phyloP scores from a whole-genome alignment of 2,888 invertebrate species.

The Thymelicus acteon region DNA sequence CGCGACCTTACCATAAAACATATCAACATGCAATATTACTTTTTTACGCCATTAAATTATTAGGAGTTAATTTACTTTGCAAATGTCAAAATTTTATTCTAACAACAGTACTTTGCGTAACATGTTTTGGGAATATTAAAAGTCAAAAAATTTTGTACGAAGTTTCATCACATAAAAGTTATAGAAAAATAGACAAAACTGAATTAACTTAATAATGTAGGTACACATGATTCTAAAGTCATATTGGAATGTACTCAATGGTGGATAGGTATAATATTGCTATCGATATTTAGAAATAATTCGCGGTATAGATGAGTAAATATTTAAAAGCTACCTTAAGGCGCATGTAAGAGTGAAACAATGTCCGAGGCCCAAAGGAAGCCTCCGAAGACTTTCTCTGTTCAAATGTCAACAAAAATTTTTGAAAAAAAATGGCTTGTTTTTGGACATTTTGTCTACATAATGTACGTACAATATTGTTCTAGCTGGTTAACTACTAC shows the following conservation, averaged over 20 bases:
- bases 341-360: too few species aligned
- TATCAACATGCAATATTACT: constrained; percentile 5
- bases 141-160: background rate
- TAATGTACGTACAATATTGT: too few species aligned
- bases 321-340: too few species aligned
- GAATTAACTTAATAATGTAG: background rate
- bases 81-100: constrained; percentile 1
- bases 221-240: background rate
- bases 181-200: background rate
- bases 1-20: constrained; percentile 50
- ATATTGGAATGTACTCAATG: constrained; percentile 7
- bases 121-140: constrained; percentile 20
- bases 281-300: background rate
- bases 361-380: too few species aligned
- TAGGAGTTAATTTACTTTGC: constrained; percentile 30
- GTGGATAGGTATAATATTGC: background rate
- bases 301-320: too few species aligned
- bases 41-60: constrained; percentile 22
- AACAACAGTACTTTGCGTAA: constrained; percentile 14
- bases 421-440: too few species aligned
- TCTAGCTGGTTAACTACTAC: too few species aligned
- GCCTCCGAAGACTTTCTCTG: too few species aligned
- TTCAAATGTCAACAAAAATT: too few species aligned
- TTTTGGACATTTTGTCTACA: too few species aligned
- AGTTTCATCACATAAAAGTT: background rate